Evolutionary conservation across 2,888 invertebrate species (phyloP).

Genomic region (Macaria notata): DNA sequence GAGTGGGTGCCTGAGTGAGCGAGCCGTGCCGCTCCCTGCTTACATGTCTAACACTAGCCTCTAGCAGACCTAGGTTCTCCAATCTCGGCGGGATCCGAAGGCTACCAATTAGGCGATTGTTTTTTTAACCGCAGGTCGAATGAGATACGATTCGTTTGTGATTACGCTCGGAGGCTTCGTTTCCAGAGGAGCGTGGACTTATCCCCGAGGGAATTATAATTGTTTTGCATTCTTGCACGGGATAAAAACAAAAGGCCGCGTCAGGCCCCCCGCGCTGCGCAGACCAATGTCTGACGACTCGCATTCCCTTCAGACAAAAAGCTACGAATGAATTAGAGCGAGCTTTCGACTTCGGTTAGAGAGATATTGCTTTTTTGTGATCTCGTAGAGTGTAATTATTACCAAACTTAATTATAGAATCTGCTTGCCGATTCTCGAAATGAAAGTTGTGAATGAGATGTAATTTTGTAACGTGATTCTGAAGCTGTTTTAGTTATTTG

Average conservation of each 20-base stretch:
- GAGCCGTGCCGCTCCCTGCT: constrained; percentile 55
- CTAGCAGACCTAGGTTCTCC: constrained; percentile 31
- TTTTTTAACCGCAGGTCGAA: constrained; percentile 69
- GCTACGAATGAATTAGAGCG: constrained; percentile 69
- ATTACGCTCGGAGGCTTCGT: constrained; percentile 57
- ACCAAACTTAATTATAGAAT: constrained; percentile 30
- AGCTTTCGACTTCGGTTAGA: constrained; percentile 48
- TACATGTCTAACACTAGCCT: constrained; percentile 40
- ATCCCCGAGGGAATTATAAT: constrained; percentile 79
- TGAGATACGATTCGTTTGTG: constrained; percentile 63
- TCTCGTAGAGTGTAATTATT: constrained; percentile 31
- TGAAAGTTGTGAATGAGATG: constrained; percentile 22
- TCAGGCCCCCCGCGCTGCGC: constrained; percentile 72
- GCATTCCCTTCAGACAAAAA: constrained; percentile 77
- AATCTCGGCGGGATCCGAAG: constrained; percentile 35
- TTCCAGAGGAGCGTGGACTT: constrained; percentile 68
- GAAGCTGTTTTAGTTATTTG: constrained; percentile 4
- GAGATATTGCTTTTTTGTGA: constrained; percentile 34
- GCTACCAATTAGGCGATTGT: constrained; percentile 65
- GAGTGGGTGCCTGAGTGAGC: constrained; percentile 60
- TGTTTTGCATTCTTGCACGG: constrained; percentile 81
- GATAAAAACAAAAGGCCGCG: constrained; percentile 78
- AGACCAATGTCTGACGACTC: constrained; percentile 79
- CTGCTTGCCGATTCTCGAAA: constrained; percentile 26
- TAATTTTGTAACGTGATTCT: constrained; percentile 16